Conservation (phyloP, 2,797 vertebrate species). For the Cirrhinus molitorella region DNA sequence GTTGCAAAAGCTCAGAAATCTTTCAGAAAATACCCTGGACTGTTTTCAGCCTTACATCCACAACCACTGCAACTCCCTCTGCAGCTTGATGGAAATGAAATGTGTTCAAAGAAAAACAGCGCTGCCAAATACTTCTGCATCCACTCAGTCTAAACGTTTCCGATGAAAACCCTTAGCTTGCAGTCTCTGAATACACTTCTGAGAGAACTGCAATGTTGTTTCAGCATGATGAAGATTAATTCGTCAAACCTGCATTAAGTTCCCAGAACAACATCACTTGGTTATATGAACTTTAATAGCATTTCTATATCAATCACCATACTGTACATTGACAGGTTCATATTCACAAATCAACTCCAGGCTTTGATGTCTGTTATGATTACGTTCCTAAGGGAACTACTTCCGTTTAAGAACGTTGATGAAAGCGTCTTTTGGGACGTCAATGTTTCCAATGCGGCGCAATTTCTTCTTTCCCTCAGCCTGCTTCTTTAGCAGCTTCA, state of each 20-base stretch:
- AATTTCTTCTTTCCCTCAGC: constrained; percentile 95
- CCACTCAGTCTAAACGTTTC: constrained; percentile 10
- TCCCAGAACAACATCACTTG: constrained; percentile 30
- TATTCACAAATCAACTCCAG: constrained; percentile 9
- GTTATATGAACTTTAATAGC: constrained; percentile 13
- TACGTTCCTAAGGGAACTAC: constrained; percentile 51
- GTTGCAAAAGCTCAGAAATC: background rate
- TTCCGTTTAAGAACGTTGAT: constrained; percentile 88
- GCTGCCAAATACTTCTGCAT: constrained; percentile 16
- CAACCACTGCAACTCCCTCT: background rate
- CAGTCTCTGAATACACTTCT: constrained; percentile 15
- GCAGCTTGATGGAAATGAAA: background rate
- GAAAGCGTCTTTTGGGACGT: constrained; percentile 94
- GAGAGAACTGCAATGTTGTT: constrained; percentile 8
- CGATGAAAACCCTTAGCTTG: constrained; percentile 23
- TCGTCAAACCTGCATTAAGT: constrained; percentile 15
- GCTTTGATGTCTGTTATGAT: background rate
- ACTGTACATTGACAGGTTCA: background rate
- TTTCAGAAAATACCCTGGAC: background rate
- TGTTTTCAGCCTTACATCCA: background rate
- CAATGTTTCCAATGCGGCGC: constrained; percentile 86
- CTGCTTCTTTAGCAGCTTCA: constrained; percentile 91
- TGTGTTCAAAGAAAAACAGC: background rate
- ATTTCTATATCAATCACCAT: constrained; percentile 6
- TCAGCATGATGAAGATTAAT: constrained; percentile 24